Conservation (phyloP, 1,140 invertebrate genomes). For the Trichonephila clavata region DNA sequence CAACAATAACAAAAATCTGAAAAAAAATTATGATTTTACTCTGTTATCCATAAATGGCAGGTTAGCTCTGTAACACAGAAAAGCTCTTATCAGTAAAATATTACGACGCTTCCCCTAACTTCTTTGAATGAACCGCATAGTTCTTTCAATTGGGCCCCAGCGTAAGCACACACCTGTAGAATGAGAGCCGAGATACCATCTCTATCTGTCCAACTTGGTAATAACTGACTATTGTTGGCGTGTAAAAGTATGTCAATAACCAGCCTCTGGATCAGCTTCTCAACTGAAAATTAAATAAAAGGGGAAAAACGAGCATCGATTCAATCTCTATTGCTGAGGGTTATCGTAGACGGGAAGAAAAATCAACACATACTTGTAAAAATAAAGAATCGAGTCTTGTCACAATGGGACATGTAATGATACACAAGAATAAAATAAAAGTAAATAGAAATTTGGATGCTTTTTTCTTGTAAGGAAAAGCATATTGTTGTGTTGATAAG, state of each 20-base stretch:
- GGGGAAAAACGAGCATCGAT: background rate
- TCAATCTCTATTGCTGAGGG: background rate
- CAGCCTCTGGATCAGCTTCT: background rate
- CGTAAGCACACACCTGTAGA: slow-evolving; percentile 43
- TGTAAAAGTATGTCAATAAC: slow-evolving; percentile 69
- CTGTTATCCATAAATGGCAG: background rate
- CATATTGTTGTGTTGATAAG: slow-evolving; percentile 46
- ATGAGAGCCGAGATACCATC: slow-evolving; percentile 45
- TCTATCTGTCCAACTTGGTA: slow-evolving; percentile 6
- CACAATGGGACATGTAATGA: slow-evolving; percentile 58
- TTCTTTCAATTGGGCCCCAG: slow-evolving; percentile 1
- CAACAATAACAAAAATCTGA: no score
- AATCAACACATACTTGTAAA: slow-evolving; percentile 54
- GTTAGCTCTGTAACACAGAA: background rate
- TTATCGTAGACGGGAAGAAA: slow-evolving; percentile 40
- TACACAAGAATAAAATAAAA: background rate
- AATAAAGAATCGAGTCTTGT: slow-evolving; percentile 18
- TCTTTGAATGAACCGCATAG: background rate
- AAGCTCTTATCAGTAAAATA: background rate
- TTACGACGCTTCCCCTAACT: background rate
- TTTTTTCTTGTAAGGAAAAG: background rate
- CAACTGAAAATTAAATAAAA: slow-evolving; percentile 56
- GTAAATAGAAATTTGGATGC: background rate
- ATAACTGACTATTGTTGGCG: slow-evolving; percentile 66
- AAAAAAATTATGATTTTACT: background rate